A percentile compares a stretch with the other conserved stretches of the same genome.
Conservation (phyloP, 2,113 vertebrate species). For the Stigmatopora argus region DNA sequence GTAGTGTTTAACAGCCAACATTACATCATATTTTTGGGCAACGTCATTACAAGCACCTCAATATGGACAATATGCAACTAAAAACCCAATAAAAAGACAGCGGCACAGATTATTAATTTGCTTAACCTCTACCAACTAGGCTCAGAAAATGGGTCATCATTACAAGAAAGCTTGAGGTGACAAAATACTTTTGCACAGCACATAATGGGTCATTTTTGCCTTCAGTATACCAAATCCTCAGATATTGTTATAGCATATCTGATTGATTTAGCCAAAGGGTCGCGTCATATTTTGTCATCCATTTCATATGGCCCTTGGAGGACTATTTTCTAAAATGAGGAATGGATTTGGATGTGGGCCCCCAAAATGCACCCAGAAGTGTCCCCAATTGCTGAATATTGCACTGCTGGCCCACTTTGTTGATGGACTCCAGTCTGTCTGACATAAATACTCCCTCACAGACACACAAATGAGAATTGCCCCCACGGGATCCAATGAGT, state of each 20-base stretch:
- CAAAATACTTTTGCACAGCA: background rate
- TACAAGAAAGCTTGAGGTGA: background rate
- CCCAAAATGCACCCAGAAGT: constrained; percentile 24
- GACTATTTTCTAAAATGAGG: background rate
- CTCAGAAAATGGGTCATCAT: too few species aligned
- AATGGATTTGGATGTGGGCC: constrained; percentile 25
- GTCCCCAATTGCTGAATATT: constrained; percentile 55
- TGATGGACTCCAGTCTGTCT: constrained; percentile 57
- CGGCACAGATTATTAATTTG: too few species aligned
- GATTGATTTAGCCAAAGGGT: background rate
- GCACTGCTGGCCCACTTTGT: constrained; percentile 56
- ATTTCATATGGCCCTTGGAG: background rate
- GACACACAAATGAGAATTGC: constrained; percentile 67
- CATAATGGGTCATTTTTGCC: background rate
- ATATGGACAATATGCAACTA: too few species aligned
- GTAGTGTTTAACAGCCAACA: too few species aligned
- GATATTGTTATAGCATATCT: background rate
- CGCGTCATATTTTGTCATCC: background rate
- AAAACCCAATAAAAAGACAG: too few species aligned
- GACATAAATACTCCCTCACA: constrained; percentile 65
- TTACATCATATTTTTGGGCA: too few species aligned
- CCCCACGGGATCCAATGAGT: constrained; percentile 64
- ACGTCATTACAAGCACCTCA: too few species aligned
- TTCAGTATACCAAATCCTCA: background rate
- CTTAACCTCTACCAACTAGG: background rate